Evolutionary conservation across 1,140 invertebrate species (phyloP).

Genomic region (Rhizoglyphus robini): DNA sequence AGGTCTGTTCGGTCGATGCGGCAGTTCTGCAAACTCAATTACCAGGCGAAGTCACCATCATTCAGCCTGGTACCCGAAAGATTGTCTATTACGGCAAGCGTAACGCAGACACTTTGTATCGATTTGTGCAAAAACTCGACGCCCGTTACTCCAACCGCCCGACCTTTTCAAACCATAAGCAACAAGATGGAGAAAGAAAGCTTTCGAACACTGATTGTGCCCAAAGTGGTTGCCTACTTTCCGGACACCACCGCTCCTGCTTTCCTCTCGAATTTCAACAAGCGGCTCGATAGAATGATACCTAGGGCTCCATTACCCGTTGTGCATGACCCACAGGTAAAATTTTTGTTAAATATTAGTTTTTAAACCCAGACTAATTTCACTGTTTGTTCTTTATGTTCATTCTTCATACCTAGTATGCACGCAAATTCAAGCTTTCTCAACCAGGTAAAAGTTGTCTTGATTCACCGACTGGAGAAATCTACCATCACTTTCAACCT

Average conservation of each 20-base stretch:
- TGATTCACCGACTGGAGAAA: slow-evolving; percentile 22
- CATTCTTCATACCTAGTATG: slow-evolving; percentile 20
- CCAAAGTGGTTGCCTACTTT: slow-evolving; percentile 24
- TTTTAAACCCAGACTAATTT: not conserved
- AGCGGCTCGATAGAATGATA: slow-evolving; percentile 19
- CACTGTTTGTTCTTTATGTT: slow-evolving; percentile 3
- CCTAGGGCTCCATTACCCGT: slow-evolving; percentile 24
- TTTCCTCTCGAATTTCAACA: slow-evolving; percentile 22
- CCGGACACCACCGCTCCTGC: slow-evolving; percentile 23
- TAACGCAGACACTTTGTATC: not conserved
- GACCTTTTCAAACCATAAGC: slow-evolving; percentile 21
- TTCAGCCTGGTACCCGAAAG: not conserved
- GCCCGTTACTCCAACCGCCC: not conserved
- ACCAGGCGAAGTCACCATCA: not conserved
- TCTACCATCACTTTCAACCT: slow-evolving; percentile 19
- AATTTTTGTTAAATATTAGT: not conserved
- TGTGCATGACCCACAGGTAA: slow-evolving; percentile 23
- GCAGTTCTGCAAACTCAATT: no score
- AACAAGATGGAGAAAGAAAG: slow-evolving; percentile 25
- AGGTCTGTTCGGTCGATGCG: not conserved
- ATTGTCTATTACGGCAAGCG: slow-evolving; percentile 3
- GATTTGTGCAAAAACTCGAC: not conserved
- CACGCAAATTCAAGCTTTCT: slow-evolving; percentile 23
- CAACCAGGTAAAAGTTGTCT: slow-evolving; percentile 24
- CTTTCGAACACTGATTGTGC: slow-evolving; percentile 21